phyloP scores from a whole-genome alignment of 2,888 invertebrate genomes.

The Sepiola atlantica region DNA sequence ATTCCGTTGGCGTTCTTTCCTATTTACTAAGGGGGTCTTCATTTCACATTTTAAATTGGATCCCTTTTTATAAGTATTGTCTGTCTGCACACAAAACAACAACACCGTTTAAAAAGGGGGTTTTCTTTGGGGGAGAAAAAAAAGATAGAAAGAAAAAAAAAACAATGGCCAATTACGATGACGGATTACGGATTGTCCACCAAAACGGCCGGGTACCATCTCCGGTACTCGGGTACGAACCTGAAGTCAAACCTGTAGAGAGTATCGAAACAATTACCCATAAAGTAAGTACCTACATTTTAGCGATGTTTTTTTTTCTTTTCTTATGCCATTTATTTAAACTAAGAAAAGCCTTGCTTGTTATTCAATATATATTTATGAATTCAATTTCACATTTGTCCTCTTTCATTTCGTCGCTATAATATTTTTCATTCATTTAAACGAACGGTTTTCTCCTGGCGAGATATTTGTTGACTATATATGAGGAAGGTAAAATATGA shows the following conservation, averaged over 20 bases:
- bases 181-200: background rate
- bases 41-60: too few species aligned
- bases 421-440: too few species aligned
- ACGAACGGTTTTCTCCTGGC: too few species aligned
- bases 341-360: too few species aligned
- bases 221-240: background rate
- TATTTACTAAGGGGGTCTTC: background rate
- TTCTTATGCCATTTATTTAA: too few species aligned
- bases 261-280: slow-evolving; percentile 24
- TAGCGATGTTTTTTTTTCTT: background rate
- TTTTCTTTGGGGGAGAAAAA: background rate
- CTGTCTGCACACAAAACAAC: too few species aligned
- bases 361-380: too few species aligned
- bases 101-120: background rate
- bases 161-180: background rate
- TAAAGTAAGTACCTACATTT: background rate
- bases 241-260: slow-evolving; percentile 12
- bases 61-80: too few species aligned
- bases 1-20: background rate
- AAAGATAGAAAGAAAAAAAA: background rate
- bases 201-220: slow-evolving; percentile 20
- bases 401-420: too few species aligned
- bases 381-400: too few species aligned
- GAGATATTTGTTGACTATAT: too few species aligned
- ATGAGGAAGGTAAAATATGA: too few species aligned